These are phyloP conservation scores for Montipora foliosa DNA, from an alignment of 64 coral and sea anemone species.

Conservation along the genomic window DNA sequence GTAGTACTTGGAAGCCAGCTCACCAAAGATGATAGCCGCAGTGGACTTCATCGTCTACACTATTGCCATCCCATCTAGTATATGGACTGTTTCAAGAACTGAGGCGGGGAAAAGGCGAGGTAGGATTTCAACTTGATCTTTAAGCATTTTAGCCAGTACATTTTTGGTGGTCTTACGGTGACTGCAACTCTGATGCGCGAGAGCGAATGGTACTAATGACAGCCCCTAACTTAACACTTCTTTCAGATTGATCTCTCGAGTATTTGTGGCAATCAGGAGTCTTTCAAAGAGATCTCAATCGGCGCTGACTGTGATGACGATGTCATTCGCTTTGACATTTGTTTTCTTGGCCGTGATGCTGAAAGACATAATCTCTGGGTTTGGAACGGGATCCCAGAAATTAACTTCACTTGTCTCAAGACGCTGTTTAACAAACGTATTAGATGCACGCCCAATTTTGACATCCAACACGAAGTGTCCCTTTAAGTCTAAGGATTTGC, in stretches of 20 bases:
- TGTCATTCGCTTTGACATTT: neutral
- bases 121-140: constrained; percentile 21
- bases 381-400: constrained; percentile 60
- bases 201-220: constrained; percentile 58
- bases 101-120: neutral
- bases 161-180: constrained; percentile 62
- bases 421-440: neutral
- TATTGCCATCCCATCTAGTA: constrained; percentile 42
- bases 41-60: constrained; percentile 19
- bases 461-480: no score
- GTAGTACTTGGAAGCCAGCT: constrained; percentile 19
- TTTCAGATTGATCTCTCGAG: constrained; percentile 48
- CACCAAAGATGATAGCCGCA: constrained; percentile 28
- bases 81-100: neutral
- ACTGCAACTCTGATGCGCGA: constrained; percentile 48
- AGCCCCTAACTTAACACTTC: constrained; percentile 68
- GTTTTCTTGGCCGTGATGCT: neutral
- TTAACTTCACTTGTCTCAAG: constrained; percentile 13
- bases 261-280: constrained; percentile 57
- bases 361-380: constrained; percentile 42
- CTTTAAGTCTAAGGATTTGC: no score
- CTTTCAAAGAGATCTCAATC: constrained; percentile 2
- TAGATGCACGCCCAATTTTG: no score
- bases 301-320: constrained; percentile 1
- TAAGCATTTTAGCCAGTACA: constrained; percentile 10